Percentiles rank a stretch among this genome's conserved stretches.
Evolutionary conservation across 2,888 invertebrate species (phyloP).

Genomic region (Chydorus sphaericus): DNA sequence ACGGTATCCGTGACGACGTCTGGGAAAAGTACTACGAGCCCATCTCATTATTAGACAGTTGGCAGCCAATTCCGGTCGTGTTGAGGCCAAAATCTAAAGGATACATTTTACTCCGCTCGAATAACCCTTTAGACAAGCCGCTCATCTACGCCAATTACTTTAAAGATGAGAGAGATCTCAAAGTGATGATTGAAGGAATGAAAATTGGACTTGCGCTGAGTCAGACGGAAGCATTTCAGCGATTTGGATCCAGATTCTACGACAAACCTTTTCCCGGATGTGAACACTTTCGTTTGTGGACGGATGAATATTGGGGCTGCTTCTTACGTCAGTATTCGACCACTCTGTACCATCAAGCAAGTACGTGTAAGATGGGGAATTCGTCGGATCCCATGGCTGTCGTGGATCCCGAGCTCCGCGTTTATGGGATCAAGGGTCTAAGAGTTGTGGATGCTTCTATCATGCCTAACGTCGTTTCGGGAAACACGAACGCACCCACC

Average conservation of each 20-base stretch:
- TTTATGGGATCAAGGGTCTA: constrained; percentile 46
- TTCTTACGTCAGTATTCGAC: constrained; percentile 62
- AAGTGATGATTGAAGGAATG: constrained; percentile 21
- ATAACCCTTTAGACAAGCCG: constrained; percentile 48
- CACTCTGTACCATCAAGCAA: constrained; percentile 52
- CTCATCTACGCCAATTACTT: constrained; percentile 62
- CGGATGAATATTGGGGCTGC: constrained; percentile 80
- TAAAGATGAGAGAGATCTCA: constrained; percentile 37
- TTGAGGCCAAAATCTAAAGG: constrained; percentile 53
- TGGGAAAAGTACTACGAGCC: constrained; percentile 28
- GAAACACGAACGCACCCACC: constrained; percentile 52
- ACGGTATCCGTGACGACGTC: constrained; percentile 13
- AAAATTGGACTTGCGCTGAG: constrained; percentile 64
- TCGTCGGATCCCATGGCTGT: constrained; percentile 43
- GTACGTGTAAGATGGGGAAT: constrained; percentile 57
- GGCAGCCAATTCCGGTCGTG: constrained; percentile 43
- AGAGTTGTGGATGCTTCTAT: constrained; percentile 54
- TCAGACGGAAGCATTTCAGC: constrained; percentile 42
- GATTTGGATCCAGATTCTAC: constrained; percentile 64
- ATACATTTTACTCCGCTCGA: constrained; percentile 43
- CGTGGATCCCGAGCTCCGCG: constrained; percentile 46
- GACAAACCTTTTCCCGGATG: constrained; percentile 63
- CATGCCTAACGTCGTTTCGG: constrained; percentile 47
- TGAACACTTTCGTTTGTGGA: constrained; percentile 55
- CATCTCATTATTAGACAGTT: constrained; percentile 44